A percentile compares a stretch with the other conserved stretches of the same genome.
These are phyloP conservation scores for Ptilorrhoa leucosticta DNA, from an alignment of 2,113 vertebrate genomes.

Conservation along the genomic window DNA sequence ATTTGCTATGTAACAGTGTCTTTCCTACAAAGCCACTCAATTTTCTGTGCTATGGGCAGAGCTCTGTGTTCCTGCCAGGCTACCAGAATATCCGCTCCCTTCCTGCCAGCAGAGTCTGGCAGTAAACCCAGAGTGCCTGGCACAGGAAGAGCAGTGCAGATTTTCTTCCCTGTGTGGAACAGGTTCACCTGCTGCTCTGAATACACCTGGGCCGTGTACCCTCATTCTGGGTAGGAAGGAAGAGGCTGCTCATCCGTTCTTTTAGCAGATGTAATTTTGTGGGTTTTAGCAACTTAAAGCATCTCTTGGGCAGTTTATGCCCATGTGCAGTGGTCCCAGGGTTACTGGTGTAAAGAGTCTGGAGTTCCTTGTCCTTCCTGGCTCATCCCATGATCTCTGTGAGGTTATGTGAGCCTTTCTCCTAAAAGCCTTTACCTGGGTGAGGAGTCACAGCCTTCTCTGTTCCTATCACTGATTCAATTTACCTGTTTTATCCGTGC, in stretches of 20 bases:
- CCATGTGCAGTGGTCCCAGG: neutral
- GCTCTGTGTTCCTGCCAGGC: neutral
- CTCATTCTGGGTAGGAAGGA: neutral
- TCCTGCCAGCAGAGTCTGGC: neutral
- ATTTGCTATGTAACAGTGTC: neutral
- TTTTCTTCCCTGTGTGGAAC: neutral
- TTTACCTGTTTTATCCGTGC: neutral
- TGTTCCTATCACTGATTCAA: neutral
- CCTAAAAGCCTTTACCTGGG: neutral
- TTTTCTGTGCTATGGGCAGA: neutral
- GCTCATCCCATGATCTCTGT: neutral
- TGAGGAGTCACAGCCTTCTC: neutral
- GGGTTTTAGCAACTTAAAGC: neutral
- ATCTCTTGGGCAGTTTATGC: neutral
- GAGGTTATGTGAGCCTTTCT: neutral
- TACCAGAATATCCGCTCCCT: slow-evolving; percentile 2
- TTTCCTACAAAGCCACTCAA: neutral
- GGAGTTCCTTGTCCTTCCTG: neutral
- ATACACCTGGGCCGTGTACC: neutral
- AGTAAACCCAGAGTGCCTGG: neutral
- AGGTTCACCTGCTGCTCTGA: neutral
- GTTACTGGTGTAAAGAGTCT: neutral
- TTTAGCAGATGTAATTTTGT: neutral
- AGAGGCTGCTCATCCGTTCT: neutral
- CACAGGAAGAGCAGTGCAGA: neutral